Conservation (phyloP, 2,113 vertebrate species). For the Clarias magur region DNA sequence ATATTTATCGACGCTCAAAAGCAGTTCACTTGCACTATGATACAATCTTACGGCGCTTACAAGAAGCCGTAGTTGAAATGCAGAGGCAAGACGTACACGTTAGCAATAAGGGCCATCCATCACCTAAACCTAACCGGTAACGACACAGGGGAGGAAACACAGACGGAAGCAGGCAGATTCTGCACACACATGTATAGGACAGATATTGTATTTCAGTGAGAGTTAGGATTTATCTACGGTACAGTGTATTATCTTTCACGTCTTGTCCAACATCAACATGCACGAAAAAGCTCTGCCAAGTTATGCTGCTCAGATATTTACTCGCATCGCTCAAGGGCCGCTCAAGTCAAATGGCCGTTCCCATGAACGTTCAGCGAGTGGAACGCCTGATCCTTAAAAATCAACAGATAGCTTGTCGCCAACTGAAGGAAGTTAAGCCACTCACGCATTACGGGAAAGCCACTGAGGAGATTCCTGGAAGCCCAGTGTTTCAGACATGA, state of each 20-base stretch:
- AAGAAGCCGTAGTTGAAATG: background rate
- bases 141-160: background rate
- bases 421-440: too few species aligned
- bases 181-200: background rate
- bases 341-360: too few species aligned
- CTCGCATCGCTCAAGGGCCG: too few species aligned
- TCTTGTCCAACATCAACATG: background rate
- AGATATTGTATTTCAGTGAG: background rate
- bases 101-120: background rate
- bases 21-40: background rate
- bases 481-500: too few species aligned
- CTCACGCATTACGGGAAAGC: too few species aligned
- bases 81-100: background rate
- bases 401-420: too few species aligned
- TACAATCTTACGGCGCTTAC: background rate
- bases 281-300: background rate
- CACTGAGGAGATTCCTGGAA: too few species aligned
- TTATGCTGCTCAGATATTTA: background rate
- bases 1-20: slow-evolving; percentile 18
- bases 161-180: background rate
- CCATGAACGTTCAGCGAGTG: too few species aligned
- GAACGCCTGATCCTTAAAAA: too few species aligned
- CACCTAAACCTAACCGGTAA: background rate
- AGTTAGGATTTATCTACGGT: background rate
- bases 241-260: background rate